Evolutionary conservation across 2,797 vertebrate genomes (phyloP).

Genomic region (Rhynchonycteris naso): DNA sequence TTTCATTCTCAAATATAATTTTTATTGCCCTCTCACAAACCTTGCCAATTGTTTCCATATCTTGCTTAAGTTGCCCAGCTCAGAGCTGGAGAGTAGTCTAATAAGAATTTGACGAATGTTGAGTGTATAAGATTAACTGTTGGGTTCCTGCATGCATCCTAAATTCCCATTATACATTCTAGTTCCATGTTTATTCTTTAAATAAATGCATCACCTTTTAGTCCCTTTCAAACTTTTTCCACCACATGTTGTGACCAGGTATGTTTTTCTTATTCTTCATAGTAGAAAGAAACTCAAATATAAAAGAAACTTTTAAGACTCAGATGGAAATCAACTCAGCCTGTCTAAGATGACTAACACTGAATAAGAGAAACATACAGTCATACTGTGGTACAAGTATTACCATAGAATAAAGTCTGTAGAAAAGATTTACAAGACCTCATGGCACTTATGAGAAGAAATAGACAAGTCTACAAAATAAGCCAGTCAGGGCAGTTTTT

Average conservation of each 20-base stretch:
- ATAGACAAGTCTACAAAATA: neutral
- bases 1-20: slow-evolving; percentile 46
- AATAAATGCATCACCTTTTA: neutral
- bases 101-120: slow-evolving; percentile 9
- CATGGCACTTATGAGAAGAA: neutral
- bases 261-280: neutral
- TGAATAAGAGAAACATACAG: neutral
- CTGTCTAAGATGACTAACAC: neutral
- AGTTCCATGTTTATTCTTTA: slow-evolving; percentile 7
- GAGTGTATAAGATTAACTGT: neutral
- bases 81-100: slow-evolving; percentile 8
- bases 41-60: slow-evolving; percentile 22
- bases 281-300: neutral
- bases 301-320: slow-evolving; percentile 34
- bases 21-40: slow-evolving; percentile 5
- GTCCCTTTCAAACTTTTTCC: slow-evolving; percentile 32
- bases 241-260: neutral
- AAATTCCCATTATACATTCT: neutral
- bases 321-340: neutral
- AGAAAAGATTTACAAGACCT: neutral
- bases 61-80: slow-evolving; percentile 21
- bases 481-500: neutral
- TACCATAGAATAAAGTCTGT: neutral
- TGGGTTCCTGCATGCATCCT: neutral
- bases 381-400: neutral